Base-by-base conservation (phyloP, 2,888 invertebrate genomes). In the Lycophotia porphyrea region DNA sequence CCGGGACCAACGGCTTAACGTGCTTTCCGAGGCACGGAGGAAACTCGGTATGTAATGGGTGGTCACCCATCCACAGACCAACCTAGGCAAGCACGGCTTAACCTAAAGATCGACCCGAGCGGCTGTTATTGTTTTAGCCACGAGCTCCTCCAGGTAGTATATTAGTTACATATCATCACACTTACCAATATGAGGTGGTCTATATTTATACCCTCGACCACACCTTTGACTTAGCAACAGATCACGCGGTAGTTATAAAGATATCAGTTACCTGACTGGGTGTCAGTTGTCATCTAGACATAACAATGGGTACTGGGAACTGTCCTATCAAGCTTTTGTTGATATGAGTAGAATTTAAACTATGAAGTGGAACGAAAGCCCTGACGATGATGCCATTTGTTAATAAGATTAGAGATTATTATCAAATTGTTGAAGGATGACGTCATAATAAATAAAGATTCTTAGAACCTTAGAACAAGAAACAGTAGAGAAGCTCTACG, bases 291-390 rank as follows among this genome's bases (percentile, higher is more conserved):
- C 76, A 65, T 68, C 68, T 72, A 86, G 86, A 87, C 84, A 78
- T 63, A 85, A 87, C 80, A 86, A 78, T 65, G 63, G 42, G 36
- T 87, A 81, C 87, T n/a, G 39, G 68, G 87, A 86, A 84, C 47
- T 69, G 24, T 47, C 55, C 13, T 63, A 77, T 70, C 66, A 64
- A 34, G 36, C 63, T 64, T 52, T 64, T 68, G 61, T 64, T 70
- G 44, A 18, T 42, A 34, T 36, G 1, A 13, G 61, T 61, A 52
- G 31, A 63, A 27, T 60, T 47, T 11, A 9, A 39, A 27, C 2
- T 78, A 21, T 36, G 9, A 63, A 71, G 31, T 49, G 24, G 9
- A 71, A 49, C 72, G 76, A 47, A 79, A 78, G 13, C 47, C 82
- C 71, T 2, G 31, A 1, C 7, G 15, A 69, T 69, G 49, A 67